A percentile compares a stretch with the other conserved stretches of the same genome.
Conservation (phyloP, 2,888 invertebrate genomes). For the Ariolimax columbianus region DNA sequence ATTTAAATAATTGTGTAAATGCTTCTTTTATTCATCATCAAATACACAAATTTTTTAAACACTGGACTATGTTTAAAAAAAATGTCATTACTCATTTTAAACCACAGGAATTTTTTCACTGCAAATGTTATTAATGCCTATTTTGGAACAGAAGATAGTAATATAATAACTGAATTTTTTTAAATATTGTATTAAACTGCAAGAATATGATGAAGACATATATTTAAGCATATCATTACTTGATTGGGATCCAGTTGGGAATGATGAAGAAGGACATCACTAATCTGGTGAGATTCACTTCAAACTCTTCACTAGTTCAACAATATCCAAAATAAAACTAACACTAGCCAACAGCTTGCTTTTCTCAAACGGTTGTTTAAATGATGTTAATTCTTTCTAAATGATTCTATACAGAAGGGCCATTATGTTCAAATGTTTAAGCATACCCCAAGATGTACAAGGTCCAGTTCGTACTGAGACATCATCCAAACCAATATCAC, state of each 20-base stretch:
- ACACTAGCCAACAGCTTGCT: too few species aligned
- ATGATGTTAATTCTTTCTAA: not conserved
- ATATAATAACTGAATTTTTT: not conserved
- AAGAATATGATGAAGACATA: not conserved
- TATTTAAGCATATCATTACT: not conserved
- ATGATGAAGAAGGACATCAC: too few species aligned
- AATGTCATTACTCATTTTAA: not conserved
- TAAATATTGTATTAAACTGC: not conserved
- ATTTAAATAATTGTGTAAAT: not conserved
- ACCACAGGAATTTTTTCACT: not conserved
- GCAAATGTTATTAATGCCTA: not conserved
- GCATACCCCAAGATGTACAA: slow-evolving; percentile 54
- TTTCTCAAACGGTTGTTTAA: not conserved
- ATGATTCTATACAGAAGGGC: not conserved
- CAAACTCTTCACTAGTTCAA: not conserved
- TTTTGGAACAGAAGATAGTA: not conserved
- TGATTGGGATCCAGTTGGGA: too few species aligned
- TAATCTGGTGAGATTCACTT: too few species aligned
- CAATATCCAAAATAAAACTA: not conserved
- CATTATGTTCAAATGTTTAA: not conserved
- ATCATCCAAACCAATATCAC: slow-evolving; percentile 72
- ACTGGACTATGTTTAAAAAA: not conserved
- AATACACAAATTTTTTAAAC: not conserved
- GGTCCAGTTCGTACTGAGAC: slow-evolving; percentile 61
- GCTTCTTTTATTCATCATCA: not conserved